Evolutionary conservation across 2,113 vertebrate species (phyloP).

Genomic region (Saccopteryx bilineata): DNA sequence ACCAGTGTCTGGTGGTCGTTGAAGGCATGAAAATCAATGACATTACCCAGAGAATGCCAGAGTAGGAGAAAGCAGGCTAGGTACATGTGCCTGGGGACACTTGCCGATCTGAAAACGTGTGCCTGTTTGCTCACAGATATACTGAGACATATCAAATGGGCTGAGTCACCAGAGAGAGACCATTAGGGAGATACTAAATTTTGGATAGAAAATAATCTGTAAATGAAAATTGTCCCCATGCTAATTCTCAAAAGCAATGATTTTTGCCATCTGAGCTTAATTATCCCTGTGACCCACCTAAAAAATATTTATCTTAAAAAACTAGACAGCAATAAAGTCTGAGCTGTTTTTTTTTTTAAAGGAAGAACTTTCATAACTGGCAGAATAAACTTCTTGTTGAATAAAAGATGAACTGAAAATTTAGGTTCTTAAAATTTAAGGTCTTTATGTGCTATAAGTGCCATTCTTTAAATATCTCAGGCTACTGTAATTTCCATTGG

Average conservation of each 20-base stretch:
- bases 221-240: constrained; percentile 1
- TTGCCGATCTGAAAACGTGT: background rate
- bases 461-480: background rate
- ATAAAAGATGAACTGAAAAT: background rate
- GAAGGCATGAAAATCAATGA: background rate
- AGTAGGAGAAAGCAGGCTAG: background rate
- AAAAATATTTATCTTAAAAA: constrained; percentile 24
- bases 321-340: background rate
- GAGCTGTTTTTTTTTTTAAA: background rate
- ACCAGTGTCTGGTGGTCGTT: background rate
- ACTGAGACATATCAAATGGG: background rate
- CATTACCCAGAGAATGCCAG: background rate
- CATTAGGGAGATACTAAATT: constrained; percentile 27
- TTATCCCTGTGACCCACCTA: background rate
- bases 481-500: constrained; percentile 55
- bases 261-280: constrained; percentile 2
- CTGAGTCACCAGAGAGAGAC: background rate
- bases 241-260: constrained; percentile 10
- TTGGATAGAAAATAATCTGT: background rate
- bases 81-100: background rate
- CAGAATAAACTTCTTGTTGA: background rate
- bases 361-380: background rate
- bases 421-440: constrained; percentile 40
- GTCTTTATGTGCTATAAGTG: background rate
- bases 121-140: background rate